Evolutionary conservation across 2,797 vertebrate species (phyloP), one percentile per base, ranked within the genome.

Genomic region (Holocentrus rufus): DNA sequence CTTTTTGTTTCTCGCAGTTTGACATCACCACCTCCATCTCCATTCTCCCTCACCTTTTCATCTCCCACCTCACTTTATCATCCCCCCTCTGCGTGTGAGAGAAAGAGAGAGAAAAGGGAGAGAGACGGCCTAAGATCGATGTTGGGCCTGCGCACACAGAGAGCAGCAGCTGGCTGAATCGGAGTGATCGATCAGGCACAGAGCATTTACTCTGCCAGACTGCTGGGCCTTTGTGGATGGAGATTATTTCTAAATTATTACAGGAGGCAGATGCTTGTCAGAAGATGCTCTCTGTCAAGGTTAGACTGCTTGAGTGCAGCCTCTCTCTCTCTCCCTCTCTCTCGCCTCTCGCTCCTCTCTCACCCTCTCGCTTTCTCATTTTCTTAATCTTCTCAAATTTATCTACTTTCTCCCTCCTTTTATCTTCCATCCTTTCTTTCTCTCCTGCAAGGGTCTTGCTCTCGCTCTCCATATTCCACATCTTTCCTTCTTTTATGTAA

Each of bases 241-340:
- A 93, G 93, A 93, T 92, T 93, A 93, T 92, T 93, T 92, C 92
- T 89, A 92, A 93, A 93, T 93, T 92, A 94, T 94, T 94, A 93
- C 90, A 92, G 91, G 83, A 90, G 90, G 89, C 93, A 93, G 93
- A 93, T 93, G 94, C 89, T 93, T 93, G 92, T 94, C 93, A 92
- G 90, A 85, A 89, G 89, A 91, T 88, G 85, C 91, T 92, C 90
- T 90, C 88, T 87, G 90, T 93, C 93, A 94, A 93, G 92, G 92
- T 93, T 92, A 91, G 87, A 77, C 87, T 84, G 83, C 76, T 77
- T 68, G 77, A 54, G 67, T 36, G 60, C 65, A 63, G 78, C 79
- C 76, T 61, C 23, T 31, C 71, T 77, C 69, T 67, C 54, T 31
- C 60, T 72, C 62, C 46, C 44, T 65, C 22, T 60, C 52, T 59